phyloP scores from a whole-genome alignment of 2,888 invertebrate species.

The Leptopilina drosophilae region DNA sequence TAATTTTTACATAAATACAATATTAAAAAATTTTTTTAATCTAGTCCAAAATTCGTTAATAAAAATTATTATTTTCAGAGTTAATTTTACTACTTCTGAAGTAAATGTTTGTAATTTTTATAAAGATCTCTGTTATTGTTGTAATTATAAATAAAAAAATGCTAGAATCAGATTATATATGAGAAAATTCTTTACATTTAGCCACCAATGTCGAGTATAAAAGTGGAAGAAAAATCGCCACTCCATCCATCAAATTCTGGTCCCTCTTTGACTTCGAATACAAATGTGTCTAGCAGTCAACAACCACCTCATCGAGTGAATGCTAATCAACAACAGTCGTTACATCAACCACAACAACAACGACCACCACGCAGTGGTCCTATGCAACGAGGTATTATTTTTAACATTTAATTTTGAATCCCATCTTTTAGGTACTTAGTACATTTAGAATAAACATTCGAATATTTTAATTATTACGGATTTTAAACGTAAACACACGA shows the following conservation, averaged over 20 bases:
- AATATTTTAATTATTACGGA: not conserved
- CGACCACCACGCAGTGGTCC: constrained; percentile 68
- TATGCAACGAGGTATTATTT: constrained; percentile 67
- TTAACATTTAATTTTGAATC: too few species aligned
- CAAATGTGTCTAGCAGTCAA: constrained; percentile 62
- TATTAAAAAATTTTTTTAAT: too few species aligned
- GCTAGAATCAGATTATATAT: not conserved
- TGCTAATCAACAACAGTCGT: constrained; percentile 56
- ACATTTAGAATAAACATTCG: not conserved
- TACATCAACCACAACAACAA: constrained; percentile 65
- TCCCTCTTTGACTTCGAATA: constrained; percentile 61
- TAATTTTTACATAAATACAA: too few species aligned
- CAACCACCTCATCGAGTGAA: constrained; percentile 68
- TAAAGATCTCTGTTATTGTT: not conserved
- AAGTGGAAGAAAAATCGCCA: constrained; percentile 73
- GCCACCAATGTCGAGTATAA: constrained; percentile 74
- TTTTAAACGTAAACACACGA: not conserved
- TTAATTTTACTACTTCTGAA: too few species aligned
- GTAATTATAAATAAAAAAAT: not conserved
- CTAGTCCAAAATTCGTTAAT: too few species aligned
- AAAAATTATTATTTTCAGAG: not conserved
- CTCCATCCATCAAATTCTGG: constrained; percentile 65
- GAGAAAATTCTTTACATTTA: constrained; percentile 53
- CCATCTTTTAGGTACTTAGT: not conserved
- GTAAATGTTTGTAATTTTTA: too few species aligned